Conservation (phyloP, 2,888 invertebrate species). For the Melanchra persicariae region DNA sequence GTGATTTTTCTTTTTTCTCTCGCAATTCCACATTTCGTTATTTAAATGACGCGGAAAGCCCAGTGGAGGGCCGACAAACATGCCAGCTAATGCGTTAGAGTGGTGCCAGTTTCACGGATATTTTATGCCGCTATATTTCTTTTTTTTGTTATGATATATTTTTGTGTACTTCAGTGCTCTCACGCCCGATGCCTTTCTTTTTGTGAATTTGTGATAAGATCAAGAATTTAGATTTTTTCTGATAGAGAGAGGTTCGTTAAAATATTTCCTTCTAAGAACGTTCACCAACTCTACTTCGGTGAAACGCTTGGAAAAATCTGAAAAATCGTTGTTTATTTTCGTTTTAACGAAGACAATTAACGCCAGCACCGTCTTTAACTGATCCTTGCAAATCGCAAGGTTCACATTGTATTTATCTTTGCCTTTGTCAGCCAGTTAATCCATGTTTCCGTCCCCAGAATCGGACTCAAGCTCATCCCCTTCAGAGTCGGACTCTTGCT, state of each 20-base stretch:
- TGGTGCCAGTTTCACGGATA: conserved; percentile 49
- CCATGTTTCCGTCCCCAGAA: conserved; percentile 69
- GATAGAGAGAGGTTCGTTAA: conserved; percentile 12
- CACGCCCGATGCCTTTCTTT: conserved; percentile 13
- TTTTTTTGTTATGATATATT: conserved; percentile 44
- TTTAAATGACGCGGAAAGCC: conserved; percentile 80
- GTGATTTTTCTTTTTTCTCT: conserved; percentile 70
- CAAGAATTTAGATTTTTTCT: conserved; percentile 17
- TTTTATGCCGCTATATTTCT: conserved; percentile 45
- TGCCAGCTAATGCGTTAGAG: conserved; percentile 62
- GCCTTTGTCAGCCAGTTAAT: not conserved
- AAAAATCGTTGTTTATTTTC: not conserved
- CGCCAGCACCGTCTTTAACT: not conserved
- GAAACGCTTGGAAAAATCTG: not conserved
- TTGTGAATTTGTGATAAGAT: conserved; percentile 32
- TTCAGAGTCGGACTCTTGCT: conserved; percentile 88
- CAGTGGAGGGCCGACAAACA: conserved; percentile 66
- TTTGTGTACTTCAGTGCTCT: conserved; percentile 37
- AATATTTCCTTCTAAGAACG: conserved; percentile 5
- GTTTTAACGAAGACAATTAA: not conserved
- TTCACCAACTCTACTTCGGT: not conserved
- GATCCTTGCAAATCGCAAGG: not conserved
- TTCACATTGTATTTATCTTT: not conserved
- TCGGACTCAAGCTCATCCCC: conserved; percentile 85
- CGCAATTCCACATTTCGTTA: conserved; percentile 76